Percentiles rank a stretch among this genome's conserved stretches.
Evolutionary conservation across 2,888 invertebrate genomes (phyloP).

Genomic region (Dusona sp.): DNA sequence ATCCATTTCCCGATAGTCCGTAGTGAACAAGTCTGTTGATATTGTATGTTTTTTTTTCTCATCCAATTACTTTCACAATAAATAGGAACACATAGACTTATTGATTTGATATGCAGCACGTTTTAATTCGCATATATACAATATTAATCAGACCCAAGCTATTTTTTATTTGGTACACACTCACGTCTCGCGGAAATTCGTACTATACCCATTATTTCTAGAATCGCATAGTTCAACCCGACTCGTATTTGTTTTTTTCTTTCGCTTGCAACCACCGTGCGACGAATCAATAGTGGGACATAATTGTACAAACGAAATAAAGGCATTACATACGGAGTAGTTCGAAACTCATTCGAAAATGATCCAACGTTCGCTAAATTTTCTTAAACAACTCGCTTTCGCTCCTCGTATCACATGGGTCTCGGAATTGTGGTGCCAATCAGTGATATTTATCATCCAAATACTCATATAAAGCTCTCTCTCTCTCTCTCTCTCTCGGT

Average conservation of each 20-base stretch:
- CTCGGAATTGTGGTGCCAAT: constrained; percentile 5
- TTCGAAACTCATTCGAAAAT: constrained; percentile 26
- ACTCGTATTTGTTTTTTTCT: constrained; percentile 31
- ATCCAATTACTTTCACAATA: constrained; percentile 49
- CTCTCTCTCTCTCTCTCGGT: neutral
- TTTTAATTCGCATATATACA: constrained; percentile 43
- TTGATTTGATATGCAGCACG: constrained; percentile 59
- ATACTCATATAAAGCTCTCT: neutral
- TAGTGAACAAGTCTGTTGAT: neutral
- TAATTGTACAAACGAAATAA: constrained; percentile 35
- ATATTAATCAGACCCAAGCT: constrained; percentile 60
- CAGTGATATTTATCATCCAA: constrained; percentile 19
- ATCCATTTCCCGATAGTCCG: constrained; percentile 8
- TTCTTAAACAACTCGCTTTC: constrained; percentile 40
- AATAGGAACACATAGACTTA: constrained; percentile 52
- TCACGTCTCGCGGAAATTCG: constrained; percentile 45
- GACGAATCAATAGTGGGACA: constrained; percentile 35
- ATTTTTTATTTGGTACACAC: constrained; percentile 59
- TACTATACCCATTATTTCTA: constrained; percentile 30
- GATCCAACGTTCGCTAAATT: constrained; percentile 48
- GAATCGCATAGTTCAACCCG: constrained; percentile 30
- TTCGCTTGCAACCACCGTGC: constrained; percentile 36
- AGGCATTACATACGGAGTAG: constrained; percentile 35
- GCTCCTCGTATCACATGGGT: constrained; percentile 45
- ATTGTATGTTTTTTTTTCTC: constrained; percentile 9